Evolutionary conservation across 2,888 invertebrate species (phyloP).

Genomic region (Acholoe squamosa): DNA sequence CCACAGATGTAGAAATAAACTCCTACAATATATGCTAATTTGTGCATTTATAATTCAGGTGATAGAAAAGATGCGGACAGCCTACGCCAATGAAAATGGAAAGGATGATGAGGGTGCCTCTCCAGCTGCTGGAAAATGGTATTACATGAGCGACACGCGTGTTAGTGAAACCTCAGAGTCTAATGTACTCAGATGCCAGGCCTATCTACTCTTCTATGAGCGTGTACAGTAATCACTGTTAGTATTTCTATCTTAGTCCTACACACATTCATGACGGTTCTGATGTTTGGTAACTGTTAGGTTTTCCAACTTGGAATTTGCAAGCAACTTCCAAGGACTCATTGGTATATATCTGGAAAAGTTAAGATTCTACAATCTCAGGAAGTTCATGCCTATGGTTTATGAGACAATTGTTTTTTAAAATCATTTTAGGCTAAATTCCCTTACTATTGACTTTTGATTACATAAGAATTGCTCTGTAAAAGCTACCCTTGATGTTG

Average conservation of each 20-base stretch:
- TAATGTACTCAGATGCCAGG: slow-evolving; percentile 92
- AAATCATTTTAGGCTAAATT: no score
- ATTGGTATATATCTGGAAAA: no score
- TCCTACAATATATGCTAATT: neutral
- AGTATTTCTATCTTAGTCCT: neutral
- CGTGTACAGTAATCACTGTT: slow-evolving; percentile 86
- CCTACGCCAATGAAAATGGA: neutral
- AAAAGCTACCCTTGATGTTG: no score
- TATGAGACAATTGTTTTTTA: no score
- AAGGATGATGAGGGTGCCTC: slow-evolving; percentile 71
- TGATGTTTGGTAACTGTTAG: no score
- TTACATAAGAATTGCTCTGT: no score
- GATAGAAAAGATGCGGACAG: slow-evolving; percentile 30
- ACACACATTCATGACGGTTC: neutral
- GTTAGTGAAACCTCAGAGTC: slow-evolving; percentile 91
- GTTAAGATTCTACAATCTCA: no score
- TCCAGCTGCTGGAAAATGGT: slow-evolving; percentile 90
- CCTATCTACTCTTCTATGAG: slow-evolving; percentile 98
- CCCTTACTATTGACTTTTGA: no score
- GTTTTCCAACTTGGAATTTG: no score
- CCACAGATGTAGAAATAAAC: no score
- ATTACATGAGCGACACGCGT: slow-evolving; percentile 94
- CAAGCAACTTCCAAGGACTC: no score
- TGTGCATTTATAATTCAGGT: neutral
- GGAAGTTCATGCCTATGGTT: no score